Conservation (phyloP, 2,797 vertebrate genomes). For the Zalophus californianus region DNA sequence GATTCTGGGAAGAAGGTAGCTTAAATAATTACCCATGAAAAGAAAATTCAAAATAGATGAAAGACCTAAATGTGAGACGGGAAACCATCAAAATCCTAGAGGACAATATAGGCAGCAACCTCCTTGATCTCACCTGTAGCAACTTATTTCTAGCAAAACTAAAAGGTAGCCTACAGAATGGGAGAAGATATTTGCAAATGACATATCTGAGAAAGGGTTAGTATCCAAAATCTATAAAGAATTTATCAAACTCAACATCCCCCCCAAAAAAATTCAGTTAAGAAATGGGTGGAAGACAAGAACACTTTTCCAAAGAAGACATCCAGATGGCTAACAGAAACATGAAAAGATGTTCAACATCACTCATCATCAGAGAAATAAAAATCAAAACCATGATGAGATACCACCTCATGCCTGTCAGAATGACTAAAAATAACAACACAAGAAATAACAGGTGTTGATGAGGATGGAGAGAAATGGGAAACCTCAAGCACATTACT, state of each 20-base stretch:
- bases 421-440: neutral
- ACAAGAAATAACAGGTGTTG: neutral
- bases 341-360: neutral
- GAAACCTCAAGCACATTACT: neutral
- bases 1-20: constrained; percentile 8
- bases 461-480: neutral
- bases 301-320: neutral
- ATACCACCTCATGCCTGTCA: neutral
- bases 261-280: neutral
- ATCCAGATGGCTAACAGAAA: neutral
- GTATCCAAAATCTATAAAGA: no score
- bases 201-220: neutral
- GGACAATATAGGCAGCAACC: neutral
- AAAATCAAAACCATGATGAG: neutral
- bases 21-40: constrained; percentile 32
- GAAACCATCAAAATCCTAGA: neutral
- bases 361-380: neutral
- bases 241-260: neutral
- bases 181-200: neutral
- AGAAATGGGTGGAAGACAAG: neutral
- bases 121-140: neutral
- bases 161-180: neutral
- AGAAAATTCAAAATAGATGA: neutral
- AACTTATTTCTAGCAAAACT: neutral
- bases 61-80: neutral